Evolutionary conservation across 2,888 invertebrate species (phyloP).

Genomic region (Magallana nippona): DNA sequence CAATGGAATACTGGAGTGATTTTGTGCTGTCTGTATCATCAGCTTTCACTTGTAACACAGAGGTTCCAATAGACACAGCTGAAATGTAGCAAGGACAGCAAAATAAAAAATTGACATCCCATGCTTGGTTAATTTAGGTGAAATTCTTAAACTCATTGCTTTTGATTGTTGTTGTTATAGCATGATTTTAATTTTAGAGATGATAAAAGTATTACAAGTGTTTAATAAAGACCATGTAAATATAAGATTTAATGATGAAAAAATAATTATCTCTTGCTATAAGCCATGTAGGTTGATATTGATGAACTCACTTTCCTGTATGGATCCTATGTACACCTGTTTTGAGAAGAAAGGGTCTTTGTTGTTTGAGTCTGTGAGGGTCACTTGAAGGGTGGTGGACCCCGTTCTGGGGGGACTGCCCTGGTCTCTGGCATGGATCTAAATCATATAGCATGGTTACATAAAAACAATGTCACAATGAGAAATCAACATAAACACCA

Average conservation of each 20-base stretch:
- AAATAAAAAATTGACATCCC: background rate
- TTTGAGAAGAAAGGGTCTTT: slow-evolving; percentile 87
- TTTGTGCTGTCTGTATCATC: slow-evolving; percentile 58
- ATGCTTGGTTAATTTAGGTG: background rate
- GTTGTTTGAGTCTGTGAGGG: slow-evolving; percentile 94
- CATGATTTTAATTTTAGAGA: no score
- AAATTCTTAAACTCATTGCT: background rate
- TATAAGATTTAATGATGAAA: background rate
- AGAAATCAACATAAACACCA: background rate
- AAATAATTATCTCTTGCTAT: background rate
- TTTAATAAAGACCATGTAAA: background rate
- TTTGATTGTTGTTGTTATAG: no score
- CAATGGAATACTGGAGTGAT: slow-evolving; percentile 53
- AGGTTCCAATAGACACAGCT: slow-evolving; percentile 53
- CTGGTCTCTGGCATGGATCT: slow-evolving; percentile 78
- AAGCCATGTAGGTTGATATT: no score
- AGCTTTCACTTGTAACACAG: slow-evolving; percentile 59
- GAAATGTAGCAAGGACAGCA: background rate
- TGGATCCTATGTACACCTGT: slow-evolving; percentile 71
- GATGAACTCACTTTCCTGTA: slow-evolving; percentile 69
- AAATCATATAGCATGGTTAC: slow-evolving; percentile 62
- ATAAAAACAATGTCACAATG: background rate
- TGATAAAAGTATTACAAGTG: no score
- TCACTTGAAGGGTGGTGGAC: slow-evolving; percentile 81
- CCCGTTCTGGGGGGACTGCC: slow-evolving; percentile 69